phyloP scores from a whole-genome alignment of 2,113 vertebrate species.

The Nothoprocta perdicaria region DNA sequence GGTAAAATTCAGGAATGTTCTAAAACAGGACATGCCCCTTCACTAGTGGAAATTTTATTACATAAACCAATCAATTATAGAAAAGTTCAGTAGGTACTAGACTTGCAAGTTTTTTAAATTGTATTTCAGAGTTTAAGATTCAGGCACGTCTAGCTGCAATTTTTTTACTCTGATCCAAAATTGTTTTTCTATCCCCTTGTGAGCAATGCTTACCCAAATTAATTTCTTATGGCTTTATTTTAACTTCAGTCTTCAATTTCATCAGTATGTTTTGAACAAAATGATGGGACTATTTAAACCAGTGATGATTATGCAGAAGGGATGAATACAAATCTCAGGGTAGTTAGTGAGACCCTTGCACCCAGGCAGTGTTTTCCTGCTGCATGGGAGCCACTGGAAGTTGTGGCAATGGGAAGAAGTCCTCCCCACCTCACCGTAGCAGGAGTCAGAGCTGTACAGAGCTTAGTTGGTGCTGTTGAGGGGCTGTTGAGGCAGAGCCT shows the following conservation, averaged over 20 bases:
- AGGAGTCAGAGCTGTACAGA: background rate
- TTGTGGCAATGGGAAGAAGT: background rate
- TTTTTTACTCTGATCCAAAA: background rate
- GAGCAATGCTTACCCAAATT: background rate
- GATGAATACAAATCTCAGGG: background rate
- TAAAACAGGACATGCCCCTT: background rate
- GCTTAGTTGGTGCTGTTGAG: background rate
- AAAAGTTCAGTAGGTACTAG: background rate
- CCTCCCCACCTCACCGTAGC: fast-evolving
- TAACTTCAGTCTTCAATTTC: background rate
- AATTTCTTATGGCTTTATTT: background rate
- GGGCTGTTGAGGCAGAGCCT: background rate
- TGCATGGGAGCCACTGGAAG: background rate
- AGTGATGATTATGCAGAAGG: background rate
- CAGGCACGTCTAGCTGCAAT: background rate
- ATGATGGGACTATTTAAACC: background rate
- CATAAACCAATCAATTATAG: background rate
- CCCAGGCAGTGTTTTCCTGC: background rate
- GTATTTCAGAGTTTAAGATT: background rate
- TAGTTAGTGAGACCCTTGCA: background rate
- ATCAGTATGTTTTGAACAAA: background rate
- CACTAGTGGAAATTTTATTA: background rate
- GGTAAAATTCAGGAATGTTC: background rate
- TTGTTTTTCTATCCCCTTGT: background rate
- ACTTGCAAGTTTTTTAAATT: background rate